Percentiles rank a stretch among this genome's conserved stretches.
Evolutionary conservation across 1,140 invertebrate genomes (phyloP).

Genomic region (Nephotettix cincticeps): DNA sequence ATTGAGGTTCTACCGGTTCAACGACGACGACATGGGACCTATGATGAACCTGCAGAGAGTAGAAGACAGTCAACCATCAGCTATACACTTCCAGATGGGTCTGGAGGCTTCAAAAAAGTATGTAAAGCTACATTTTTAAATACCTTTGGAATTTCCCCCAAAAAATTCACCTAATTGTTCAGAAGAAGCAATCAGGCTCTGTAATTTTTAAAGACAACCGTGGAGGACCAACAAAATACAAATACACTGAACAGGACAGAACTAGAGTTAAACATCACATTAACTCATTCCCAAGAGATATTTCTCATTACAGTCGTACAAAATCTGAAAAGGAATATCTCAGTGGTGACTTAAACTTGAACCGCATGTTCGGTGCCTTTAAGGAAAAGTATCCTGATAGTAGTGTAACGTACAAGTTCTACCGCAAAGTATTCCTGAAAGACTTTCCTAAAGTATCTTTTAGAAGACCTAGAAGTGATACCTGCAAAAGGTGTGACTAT

Average conservation of each 20-base stretch:
- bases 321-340: conserved; percentile 13
- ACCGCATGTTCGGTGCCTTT: conserved; percentile 12
- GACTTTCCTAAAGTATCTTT: conserved; percentile 8
- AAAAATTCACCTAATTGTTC: conserved; percentile 22
- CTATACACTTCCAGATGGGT: conserved; percentile 22
- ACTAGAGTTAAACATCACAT: conserved; percentile 3
- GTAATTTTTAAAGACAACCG: conserved; percentile 10
- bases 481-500: neutral
- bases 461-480: conserved; percentile 11
- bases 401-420: conserved; percentile 28
- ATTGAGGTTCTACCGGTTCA: too few relatives aligned
- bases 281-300: neutral
- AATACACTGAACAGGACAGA: conserved; percentile 11
- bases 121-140: conserved; percentile 21
- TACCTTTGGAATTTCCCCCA: conserved; percentile 21
- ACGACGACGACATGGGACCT: too few relatives aligned
- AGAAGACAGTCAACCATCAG: conserved; percentile 20
- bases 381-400: conserved; percentile 27
- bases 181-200: neutral
- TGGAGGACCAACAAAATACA: conserved; percentile 7
- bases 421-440: conserved; percentile 23
- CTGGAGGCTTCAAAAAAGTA: conserved; percentile 17
- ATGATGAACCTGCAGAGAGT: conserved; percentile 19
- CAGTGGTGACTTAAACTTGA: conserved; percentile 14
- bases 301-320: neutral